Evolutionary conservation across 2,797 vertebrate genomes (phyloP).

Genomic region (Sebastes diploproa): DNA sequence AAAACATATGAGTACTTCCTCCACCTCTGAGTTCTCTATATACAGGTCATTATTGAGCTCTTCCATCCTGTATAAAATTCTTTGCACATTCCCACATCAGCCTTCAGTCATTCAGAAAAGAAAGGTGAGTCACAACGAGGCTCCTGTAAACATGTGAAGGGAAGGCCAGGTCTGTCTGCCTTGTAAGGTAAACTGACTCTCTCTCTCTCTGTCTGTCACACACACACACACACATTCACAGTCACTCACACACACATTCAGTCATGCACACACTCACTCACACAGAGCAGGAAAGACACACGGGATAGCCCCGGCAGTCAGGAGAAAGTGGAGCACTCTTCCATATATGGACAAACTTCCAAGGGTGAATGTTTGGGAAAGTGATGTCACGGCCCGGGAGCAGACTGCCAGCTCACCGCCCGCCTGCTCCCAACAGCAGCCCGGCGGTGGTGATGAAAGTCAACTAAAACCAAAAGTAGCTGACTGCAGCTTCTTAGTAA

Average conservation of each 20-base stretch:
- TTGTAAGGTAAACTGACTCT: slow-evolving; percentile 78
- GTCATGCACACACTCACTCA: background rate
- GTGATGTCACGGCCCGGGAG: slow-evolving; percentile 67
- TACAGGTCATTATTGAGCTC: background rate
- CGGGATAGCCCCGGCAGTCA: slow-evolving; percentile 56
- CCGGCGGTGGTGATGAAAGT: background rate
- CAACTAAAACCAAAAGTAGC: slow-evolving; percentile 12
- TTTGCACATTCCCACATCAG: background rate
- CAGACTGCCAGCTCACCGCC: slow-evolving; percentile 69
- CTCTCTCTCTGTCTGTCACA: background rate
- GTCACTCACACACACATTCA: background rate
- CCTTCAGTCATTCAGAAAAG: slow-evolving; percentile 40
- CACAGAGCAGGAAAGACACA: slow-evolving; percentile 46
- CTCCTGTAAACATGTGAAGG: slow-evolving; percentile 52
- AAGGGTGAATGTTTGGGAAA: slow-evolving; percentile 79
- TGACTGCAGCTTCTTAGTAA: slow-evolving; percentile 21
- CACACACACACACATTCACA: background rate
- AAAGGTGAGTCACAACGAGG: slow-evolving; percentile 55
- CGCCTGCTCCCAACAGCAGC: slow-evolving; percentile 34
- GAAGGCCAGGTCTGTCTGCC: slow-evolving; percentile 70
- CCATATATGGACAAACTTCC: slow-evolving; percentile 84
- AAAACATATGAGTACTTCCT: background rate
- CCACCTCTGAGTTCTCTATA: background rate
- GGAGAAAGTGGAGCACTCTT: slow-evolving; percentile 74
- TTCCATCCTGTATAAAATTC: background rate